These are phyloP conservation scores for Hucho hucho DNA, from an alignment of 2,113 vertebrate species.

Conservation along the genomic window DNA sequence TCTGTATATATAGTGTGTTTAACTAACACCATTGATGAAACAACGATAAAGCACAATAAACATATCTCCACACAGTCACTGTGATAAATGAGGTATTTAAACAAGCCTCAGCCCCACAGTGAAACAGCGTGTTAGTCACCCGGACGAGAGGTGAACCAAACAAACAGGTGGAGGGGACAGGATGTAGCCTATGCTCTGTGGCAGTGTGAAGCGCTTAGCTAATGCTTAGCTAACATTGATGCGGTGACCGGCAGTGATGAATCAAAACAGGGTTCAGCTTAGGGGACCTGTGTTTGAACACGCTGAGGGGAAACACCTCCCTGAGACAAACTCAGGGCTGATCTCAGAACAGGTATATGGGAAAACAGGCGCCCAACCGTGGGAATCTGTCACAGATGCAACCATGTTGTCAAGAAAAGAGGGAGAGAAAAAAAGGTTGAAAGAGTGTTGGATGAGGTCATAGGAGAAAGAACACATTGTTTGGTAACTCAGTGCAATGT, in stretches of 20 bases:
- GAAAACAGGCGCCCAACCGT: slow-evolving; percentile 43
- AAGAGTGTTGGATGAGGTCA: slow-evolving; percentile 17
- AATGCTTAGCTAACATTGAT: slow-evolving; percentile 38
- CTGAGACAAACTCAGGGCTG: slow-evolving; percentile 56
- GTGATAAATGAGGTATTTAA: slow-evolving; percentile 16
- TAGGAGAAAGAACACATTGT: slow-evolving; percentile 39
- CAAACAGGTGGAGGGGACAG: slow-evolving; percentile 49
- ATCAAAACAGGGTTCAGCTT: slow-evolving; percentile 48
- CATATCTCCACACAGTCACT: slow-evolving; percentile 5
- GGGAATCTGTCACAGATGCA: slow-evolving; percentile 57
- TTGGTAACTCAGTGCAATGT: slow-evolving; percentile 9
- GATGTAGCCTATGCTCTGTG: slow-evolving; percentile 40
- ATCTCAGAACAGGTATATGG: slow-evolving; percentile 61
- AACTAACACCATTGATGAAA: slow-evolving; percentile 29
- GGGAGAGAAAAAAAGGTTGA: slow-evolving; percentile 3
- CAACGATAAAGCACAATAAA: slow-evolving; percentile 34
- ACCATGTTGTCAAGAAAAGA: slow-evolving; percentile 23
- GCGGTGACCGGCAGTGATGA: slow-evolving; percentile 47
- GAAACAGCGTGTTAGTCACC: slow-evolving; percentile 55
- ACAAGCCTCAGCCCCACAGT: slow-evolving; percentile 37
- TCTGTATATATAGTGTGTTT: no score
- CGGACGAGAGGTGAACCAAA: slow-evolving; percentile 19
- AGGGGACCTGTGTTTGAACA: slow-evolving; percentile 64
- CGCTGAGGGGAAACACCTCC: slow-evolving; percentile 57
- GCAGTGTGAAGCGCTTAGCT: slow-evolving; percentile 38